A percentile compares a stretch with the other conserved stretches of the same genome.
phyloP scores from a whole-genome alignment of 2,797 vertebrate species.

The Bradypodion ventrale region DNA sequence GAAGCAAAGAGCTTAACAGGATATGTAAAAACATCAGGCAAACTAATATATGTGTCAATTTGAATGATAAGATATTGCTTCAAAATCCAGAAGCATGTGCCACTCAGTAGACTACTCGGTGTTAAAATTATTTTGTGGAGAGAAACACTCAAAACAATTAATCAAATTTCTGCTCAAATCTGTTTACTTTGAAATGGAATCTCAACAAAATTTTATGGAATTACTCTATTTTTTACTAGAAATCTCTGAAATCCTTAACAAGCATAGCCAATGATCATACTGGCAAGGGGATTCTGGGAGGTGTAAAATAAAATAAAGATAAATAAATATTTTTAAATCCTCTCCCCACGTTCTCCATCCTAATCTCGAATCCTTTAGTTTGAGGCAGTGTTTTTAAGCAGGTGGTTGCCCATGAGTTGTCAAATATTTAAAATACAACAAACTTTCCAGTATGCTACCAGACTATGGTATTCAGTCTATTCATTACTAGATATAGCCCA shows the following conservation, averaged over 20 bases:
- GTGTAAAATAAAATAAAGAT: no score
- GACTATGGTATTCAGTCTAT: no score
- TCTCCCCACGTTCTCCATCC: no score
- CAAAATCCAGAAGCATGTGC: constrained; percentile 68
- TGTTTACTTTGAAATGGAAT: not conserved
- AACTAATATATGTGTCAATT: constrained; percentile 63
- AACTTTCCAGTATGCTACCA: not conserved
- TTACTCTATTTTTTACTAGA: no score
- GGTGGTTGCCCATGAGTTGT: not conserved
- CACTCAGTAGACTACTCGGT: constrained; percentile 64
- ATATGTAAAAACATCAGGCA: constrained; percentile 56
- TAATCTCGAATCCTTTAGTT: not conserved
- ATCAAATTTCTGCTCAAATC: not conserved
- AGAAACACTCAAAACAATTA: not conserved
- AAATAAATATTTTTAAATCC: no score
- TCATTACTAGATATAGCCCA: not conserved
- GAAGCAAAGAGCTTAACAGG: constrained; percentile 62
- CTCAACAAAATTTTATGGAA: not conserved
- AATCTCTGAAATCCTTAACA: no score
- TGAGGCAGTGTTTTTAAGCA: not conserved
- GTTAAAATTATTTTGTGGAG: constrained; percentile 52
- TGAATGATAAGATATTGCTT: constrained; percentile 54
- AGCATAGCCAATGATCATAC: no score
- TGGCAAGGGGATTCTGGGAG: no score
- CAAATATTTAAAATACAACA: not conserved